phyloP scores from a whole-genome alignment of 1,140 invertebrate genomes.

The Cyclina sinensis region DNA sequence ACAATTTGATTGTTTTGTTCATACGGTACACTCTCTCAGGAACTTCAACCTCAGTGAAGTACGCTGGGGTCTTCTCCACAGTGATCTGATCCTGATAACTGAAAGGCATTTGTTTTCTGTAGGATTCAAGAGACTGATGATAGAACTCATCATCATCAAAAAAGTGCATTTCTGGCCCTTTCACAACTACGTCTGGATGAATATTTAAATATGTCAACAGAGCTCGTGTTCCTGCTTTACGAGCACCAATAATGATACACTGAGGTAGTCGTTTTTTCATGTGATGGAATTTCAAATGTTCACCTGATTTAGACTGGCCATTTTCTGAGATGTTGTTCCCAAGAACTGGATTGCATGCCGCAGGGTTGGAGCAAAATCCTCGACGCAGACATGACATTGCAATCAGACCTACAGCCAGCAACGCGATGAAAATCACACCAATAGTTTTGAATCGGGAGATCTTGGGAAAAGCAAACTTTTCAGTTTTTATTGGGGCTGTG shows the following conservation, averaged over 20 bases:
- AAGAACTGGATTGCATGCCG: background rate
- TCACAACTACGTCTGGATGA: conserved; percentile 85
- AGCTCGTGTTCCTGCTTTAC: conserved; percentile 87
- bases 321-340: background rate
- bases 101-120: conserved; percentile 85
- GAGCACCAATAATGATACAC: conserved; percentile 86
- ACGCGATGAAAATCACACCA: conserved; percentile 8
- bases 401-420: background rate
- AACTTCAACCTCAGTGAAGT: conserved; percentile 89
- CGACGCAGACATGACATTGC: conserved; percentile 14
- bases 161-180: conserved; percentile 85
- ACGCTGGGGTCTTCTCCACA: conserved; percentile 88
- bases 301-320: background rate
- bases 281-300: conserved; percentile 32
- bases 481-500: background rate
- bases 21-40: conserved; percentile 94
- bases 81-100: conserved; percentile 85
- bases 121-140: conserved; percentile 86
- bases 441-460: conserved; percentile 25
- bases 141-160: conserved; percentile 87
- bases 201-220: conserved; percentile 86
- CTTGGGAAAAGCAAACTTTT: conserved; percentile 38
- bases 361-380: background rate
- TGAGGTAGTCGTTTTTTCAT: conserved; percentile 77
- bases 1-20: conserved; percentile 94